Conservation (phyloP, 2,888 invertebrate species). For the Rhagonycha fulva region DNA sequence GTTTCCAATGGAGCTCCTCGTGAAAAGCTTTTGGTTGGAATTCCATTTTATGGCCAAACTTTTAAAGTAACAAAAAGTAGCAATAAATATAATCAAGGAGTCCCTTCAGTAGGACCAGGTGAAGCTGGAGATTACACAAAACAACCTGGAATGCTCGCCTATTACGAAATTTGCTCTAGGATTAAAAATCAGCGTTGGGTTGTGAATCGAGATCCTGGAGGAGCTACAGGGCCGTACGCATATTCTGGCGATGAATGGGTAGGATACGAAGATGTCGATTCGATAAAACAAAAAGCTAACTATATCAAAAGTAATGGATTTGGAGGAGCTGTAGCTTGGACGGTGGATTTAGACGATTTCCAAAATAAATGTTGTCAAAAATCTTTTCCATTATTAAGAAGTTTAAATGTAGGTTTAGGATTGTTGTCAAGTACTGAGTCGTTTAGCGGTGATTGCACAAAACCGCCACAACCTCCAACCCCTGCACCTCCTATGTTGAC, state of each 20-base stretch:
- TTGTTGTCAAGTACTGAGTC: slow-evolving; percentile 60
- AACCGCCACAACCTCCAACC: slow-evolving; percentile 73
- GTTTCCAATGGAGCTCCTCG: slow-evolving; percentile 74
- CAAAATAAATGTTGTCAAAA: slow-evolving; percentile 82
- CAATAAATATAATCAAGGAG: slow-evolving; percentile 60
- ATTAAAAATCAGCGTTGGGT: slow-evolving; percentile 72
- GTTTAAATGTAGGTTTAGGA: slow-evolving; percentile 78
- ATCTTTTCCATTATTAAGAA: slow-evolving; percentile 75
- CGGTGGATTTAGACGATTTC: slow-evolving; percentile 86
- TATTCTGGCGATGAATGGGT: slow-evolving; percentile 86
- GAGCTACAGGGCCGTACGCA: slow-evolving; percentile 75
- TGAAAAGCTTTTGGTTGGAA: slow-evolving; percentile 77
- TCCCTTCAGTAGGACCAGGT: slow-evolving; percentile 74
- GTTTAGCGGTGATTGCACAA: slow-evolving; percentile 64
- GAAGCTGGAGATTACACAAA: slow-evolving; percentile 79
- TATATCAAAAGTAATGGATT: slow-evolving; percentile 75
- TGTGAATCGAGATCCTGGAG: slow-evolving; percentile 59
- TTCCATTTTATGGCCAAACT: slow-evolving; percentile 89
- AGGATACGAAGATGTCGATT: slow-evolving; percentile 82
- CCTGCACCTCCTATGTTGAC: slow-evolving; percentile 78
- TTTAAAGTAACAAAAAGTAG: slow-evolving; percentile 65
- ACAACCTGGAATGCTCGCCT: slow-evolving; percentile 86
- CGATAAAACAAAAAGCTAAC: slow-evolving; percentile 74
- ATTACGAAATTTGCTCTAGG: slow-evolving; percentile 82
- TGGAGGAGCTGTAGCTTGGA: slow-evolving; percentile 87